Evolutionary conservation across 2,797 vertebrate species (phyloP), one percentile per base, ranked within the genome.

Genomic region (Odontamblyopus lacepedii): DNA sequence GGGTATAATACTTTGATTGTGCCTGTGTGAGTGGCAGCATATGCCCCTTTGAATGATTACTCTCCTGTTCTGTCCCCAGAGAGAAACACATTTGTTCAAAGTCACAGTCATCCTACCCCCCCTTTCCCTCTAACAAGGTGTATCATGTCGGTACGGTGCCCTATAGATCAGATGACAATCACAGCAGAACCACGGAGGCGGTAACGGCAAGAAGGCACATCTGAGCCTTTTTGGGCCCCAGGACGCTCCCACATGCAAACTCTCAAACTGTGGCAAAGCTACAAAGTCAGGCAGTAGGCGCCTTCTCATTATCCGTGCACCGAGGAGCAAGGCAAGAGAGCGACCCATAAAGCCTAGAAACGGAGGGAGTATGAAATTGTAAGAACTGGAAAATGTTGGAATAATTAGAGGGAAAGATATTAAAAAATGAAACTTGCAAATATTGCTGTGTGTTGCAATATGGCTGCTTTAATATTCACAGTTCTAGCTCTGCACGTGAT

Each of bases 91-190:
- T 88, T 85, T 80, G 85, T 91, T 93, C 88, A 91, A 92, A 91
- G 89, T 88, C 85, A 83, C 71, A 78, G 81, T 80, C 79, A 84
- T 75, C 61, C 74, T 83, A 83, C 19, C 66, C 53, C 74, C 62
- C 76, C 74, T 81, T 80, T 78, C 66, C 79, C 75, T 81, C 81
- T 93, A 92, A 92, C 90, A 91, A 91, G 83, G 84, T 89, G 87
- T 87, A 72, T 89, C 81, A 86, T 92, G 89, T 90, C 85, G 73
- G 83, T 59, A 77, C 77, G 69, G 86, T 79, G 83, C 88, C 91
- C 85, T 64, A 73, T 75, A 83, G 90, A 93, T 92, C 89, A 87
- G 85, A 92, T 90, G 87, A 91, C 89, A 89, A 85, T 88, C 87
- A 80, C 85, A 67, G 85, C 69, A 79, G 79, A 86, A 85, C 78